A percentile compares a stretch with the other conserved stretches of the same genome.
phyloP scores from a whole-genome alignment of 2,888 invertebrate genomes.

The Apantesis nais region DNA sequence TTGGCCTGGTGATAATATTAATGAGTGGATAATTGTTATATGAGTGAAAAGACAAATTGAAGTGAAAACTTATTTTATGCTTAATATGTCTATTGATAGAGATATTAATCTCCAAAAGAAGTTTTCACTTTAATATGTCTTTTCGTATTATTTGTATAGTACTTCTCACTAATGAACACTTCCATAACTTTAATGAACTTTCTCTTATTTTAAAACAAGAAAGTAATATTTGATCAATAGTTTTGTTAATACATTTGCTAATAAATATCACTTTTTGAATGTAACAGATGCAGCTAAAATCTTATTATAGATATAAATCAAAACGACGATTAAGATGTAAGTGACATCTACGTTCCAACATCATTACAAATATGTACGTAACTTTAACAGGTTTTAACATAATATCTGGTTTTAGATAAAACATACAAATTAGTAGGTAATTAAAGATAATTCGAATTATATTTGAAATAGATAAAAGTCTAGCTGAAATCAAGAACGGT shows the following conservation, averaged over 20 bases:
- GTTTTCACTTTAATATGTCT: slow-evolving; percentile 43
- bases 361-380: no score
- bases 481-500: not conserved
- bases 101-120: slow-evolving; percentile 33
- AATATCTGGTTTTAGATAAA: not conserved
- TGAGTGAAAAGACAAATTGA: no score
- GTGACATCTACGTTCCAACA: no score
- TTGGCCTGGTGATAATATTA: slow-evolving; percentile 15
- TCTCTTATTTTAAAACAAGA: slow-evolving; percentile 49
- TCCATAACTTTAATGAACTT: slow-evolving; percentile 45
- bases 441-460: not conserved
- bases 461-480: not conserved
- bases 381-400: no score
- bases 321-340: no score
- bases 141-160: slow-evolving; percentile 33
- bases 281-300: not conserved
- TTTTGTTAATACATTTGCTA: slow-evolving; percentile 24
- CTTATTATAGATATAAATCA: not conserved
- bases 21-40: slow-evolving; percentile 33
- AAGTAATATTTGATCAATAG: slow-evolving; percentile 43
- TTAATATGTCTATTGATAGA: slow-evolving; percentile 37
- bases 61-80: no score
- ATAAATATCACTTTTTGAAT: slow-evolving; percentile 14
- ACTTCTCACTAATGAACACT: slow-evolving; percentile 40
- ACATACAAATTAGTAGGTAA: no score